phyloP scores from a whole-genome alignment of 2,113 vertebrate genomes.

The Bos indicus region DNA sequence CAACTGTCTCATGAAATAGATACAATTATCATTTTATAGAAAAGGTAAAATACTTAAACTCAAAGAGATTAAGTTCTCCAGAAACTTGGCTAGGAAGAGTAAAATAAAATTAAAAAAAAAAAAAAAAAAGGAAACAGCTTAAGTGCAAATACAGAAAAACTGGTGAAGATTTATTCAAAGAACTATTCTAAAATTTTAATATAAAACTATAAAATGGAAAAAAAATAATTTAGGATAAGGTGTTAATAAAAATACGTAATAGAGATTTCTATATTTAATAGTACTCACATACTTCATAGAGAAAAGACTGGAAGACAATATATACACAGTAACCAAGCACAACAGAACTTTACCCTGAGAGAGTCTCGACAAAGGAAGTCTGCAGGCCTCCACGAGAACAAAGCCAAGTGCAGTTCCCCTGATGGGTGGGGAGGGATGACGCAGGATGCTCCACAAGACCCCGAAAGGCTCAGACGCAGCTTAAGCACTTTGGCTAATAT shows the following conservation, averaged over 20 bases:
- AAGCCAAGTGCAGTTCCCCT: not conserved
- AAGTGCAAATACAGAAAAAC: not conserved
- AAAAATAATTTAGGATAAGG: not conserved
- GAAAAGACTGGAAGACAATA: constrained; percentile 8
- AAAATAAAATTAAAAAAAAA: not conserved
- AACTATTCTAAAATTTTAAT: not conserved
- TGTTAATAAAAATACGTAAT: not conserved
- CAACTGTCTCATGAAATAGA: not conserved
- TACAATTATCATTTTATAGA: not conserved
- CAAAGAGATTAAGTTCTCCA: not conserved
- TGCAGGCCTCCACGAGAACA: not conserved
- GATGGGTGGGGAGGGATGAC: not conserved
- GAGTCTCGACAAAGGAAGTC: not conserved
- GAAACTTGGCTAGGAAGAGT: not conserved
- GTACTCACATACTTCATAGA: not conserved
- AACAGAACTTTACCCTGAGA: not conserved
- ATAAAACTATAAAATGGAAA: not conserved
- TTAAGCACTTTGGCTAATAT: constrained; percentile 18
- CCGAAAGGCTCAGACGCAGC: not conserved
- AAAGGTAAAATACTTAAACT: not conserved
- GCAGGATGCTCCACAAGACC: not conserved
- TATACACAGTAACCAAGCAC: not conserved
- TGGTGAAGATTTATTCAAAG: not conserved
- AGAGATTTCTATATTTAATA: not conserved
- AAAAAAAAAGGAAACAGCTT: not conserved